Evolutionary conservation across 1,140 invertebrate genomes (phyloP).

Genomic region (Odontomachus brunneus): DNA sequence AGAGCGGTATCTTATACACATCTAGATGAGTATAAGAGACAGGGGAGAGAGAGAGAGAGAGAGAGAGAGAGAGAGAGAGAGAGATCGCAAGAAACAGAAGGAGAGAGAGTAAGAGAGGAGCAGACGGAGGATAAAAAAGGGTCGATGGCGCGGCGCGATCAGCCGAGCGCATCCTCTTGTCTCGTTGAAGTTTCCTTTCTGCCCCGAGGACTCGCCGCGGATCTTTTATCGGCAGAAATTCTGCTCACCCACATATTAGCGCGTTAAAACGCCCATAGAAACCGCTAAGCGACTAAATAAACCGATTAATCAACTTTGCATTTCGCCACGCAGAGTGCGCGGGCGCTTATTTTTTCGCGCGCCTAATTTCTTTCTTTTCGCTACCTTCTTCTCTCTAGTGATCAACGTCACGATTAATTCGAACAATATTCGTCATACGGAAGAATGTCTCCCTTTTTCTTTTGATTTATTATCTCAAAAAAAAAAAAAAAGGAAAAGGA

Average conservation of each 20-base stretch:
- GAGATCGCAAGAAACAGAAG: not conserved
- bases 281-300: conserved; percentile 7
- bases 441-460: no score
- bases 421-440: not conserved
- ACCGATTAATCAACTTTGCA: conserved; percentile 12
- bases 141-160: conserved; percentile 33
- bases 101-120: not conserved
- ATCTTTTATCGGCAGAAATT: conserved; percentile 36
- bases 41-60: no score
- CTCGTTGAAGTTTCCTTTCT: conserved; percentile 10
- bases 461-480: not conserved
- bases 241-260: not conserved
- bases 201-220: conserved; percentile 11
- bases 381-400: not conserved
- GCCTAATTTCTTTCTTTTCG: not conserved
- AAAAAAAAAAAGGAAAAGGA: not conserved
- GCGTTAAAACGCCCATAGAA: conserved; percentile 20
- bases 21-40: no score
- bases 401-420: not conserved
- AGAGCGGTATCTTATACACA: no score
- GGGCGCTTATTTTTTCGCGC: no score
- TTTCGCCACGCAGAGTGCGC: not conserved
- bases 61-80: conserved; percentile 3
- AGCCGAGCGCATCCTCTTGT: conserved; percentile 57
- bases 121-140: conserved; percentile 19